Conservation (phyloP, 2,797 vertebrate genomes). For the Xiphorhynchus erythropygius region DNA sequence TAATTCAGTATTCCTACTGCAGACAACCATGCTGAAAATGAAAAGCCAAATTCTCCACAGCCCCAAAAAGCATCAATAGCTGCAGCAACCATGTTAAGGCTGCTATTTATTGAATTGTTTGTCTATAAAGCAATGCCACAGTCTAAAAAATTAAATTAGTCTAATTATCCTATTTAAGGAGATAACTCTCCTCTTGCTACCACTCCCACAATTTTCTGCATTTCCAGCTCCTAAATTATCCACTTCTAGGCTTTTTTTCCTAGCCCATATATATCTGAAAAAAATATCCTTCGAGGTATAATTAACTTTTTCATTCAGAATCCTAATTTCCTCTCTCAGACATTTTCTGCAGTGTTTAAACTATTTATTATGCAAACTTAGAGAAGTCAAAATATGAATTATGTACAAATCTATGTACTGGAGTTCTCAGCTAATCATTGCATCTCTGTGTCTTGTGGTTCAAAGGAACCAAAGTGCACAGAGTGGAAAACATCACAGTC, state of each 20-base stretch:
- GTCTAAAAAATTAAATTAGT: slow-evolving; percentile 78
- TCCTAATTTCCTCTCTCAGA: slow-evolving; percentile 79
- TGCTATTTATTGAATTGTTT: slow-evolving; percentile 74
- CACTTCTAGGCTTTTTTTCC: slow-evolving; percentile 68
- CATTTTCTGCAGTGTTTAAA: slow-evolving; percentile 78
- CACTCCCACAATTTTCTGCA: slow-evolving; percentile 71
- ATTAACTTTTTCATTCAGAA: slow-evolving; percentile 82
- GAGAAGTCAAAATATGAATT: slow-evolving; percentile 80
- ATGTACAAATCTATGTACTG: slow-evolving; percentile 73
- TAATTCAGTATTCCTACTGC: slow-evolving; percentile 27
- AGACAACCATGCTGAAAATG: slow-evolving; percentile 13
- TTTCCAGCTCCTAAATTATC: slow-evolving; percentile 77
- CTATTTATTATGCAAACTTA: slow-evolving; percentile 82
- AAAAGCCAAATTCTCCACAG: slow-evolving; percentile 8
- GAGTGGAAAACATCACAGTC: slow-evolving; percentile 1
- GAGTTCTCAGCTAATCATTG: slow-evolving; percentile 72
- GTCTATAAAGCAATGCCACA: slow-evolving; percentile 67
- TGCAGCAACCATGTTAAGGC: slow-evolving; percentile 32
- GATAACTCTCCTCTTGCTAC: slow-evolving; percentile 74
- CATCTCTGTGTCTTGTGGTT: slow-evolving; percentile 53
- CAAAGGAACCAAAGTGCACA: slow-evolving; percentile 60
- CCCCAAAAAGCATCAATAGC: slow-evolving; percentile 21
- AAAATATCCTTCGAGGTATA: slow-evolving; percentile 81
- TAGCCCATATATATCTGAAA: slow-evolving; percentile 63
- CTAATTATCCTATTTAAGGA: slow-evolving; percentile 78